Conservation (phyloP, 2,113 vertebrate genomes). For the Larimichthys polyactis region DNA sequence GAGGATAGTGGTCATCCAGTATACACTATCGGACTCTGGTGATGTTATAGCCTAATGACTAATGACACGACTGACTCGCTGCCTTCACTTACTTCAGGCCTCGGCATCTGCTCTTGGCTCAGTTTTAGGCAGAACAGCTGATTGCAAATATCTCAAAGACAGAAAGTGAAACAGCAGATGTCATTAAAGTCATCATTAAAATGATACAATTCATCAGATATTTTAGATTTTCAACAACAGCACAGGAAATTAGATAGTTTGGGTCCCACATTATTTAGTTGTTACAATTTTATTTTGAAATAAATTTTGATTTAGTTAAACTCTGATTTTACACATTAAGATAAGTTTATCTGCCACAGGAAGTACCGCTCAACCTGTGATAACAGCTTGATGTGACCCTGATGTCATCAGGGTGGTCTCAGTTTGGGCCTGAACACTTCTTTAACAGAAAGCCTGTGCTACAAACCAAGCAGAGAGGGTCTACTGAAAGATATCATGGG, state of each 20-base stretch:
- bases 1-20: not conserved
- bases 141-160: not conserved
- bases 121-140: slow-evolving; percentile 4
- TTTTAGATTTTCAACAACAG: slow-evolving; percentile 12
- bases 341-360: no score
- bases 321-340: not conserved
- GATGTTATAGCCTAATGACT: not conserved
- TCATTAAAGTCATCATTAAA: not conserved
- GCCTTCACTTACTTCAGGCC: slow-evolving; percentile 19
- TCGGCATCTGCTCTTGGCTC: slow-evolving; percentile 6
- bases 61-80: slow-evolving; percentile 8
- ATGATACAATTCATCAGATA: not conserved
- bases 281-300: not conserved
- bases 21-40: not conserved
- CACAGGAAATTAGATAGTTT: not conserved
- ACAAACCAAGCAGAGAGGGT: not conserved
- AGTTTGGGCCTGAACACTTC: not conserved
- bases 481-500: not conserved
- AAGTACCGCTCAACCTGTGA: no score
- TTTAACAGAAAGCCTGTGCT: not conserved
- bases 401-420: not conserved
- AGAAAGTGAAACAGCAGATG: not conserved
- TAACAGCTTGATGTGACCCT: no score
- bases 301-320: not conserved
- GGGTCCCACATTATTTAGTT: slow-evolving; percentile 5